Evolutionary conservation across 1,140 invertebrate species (phyloP), one percentile per base, ranked within the genome.

Genomic region (Bombyx mandarina): DNA sequence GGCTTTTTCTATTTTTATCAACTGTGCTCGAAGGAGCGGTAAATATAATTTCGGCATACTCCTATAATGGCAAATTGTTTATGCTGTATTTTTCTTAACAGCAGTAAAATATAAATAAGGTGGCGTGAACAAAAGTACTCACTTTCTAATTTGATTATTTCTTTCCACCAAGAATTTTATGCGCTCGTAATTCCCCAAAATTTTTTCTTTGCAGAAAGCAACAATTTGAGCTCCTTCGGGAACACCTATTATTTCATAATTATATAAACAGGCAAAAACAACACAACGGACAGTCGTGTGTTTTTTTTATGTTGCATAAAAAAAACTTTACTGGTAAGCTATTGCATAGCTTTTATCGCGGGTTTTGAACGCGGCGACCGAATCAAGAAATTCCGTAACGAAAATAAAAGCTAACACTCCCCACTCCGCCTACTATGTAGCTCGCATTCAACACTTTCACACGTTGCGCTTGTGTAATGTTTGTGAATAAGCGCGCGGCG

Each of bases 181-280:
- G 43, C 71, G 77, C 69, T 93, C 91, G 48, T 88, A 90, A 2
- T 89, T 89, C 45, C 74, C 77, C 10, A 91, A 86, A 22, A 95
- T 89, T 66, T 91, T 92, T 6, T 93, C 89, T 71, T 92, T 92
- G 59, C 90, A 93, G 68, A 91, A 93, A 1, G 90, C 89, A 26
- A 93, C 82, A 9, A 93, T 90, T 71, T 92, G 89, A 9, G 92
- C 91, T 45, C 91, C 88, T 69, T 93, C 91, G 0, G 93, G 91
- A 7, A 93, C 89, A 63, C 88, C 90, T 90, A 12, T 66, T 70
- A 52, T n/a, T 35, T 35, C 26, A 35, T 35, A 35, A 35, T 35
- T 35, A 35, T 35, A 35, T 35, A 2, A 35, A 3, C 26, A 35
- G 26, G 4, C 26, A 35, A 35, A 35, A 35, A 35, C 2, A 35